Evolutionary conservation across 2,888 invertebrate genomes (phyloP).

Genomic region (Tillus elongatus): DNA sequence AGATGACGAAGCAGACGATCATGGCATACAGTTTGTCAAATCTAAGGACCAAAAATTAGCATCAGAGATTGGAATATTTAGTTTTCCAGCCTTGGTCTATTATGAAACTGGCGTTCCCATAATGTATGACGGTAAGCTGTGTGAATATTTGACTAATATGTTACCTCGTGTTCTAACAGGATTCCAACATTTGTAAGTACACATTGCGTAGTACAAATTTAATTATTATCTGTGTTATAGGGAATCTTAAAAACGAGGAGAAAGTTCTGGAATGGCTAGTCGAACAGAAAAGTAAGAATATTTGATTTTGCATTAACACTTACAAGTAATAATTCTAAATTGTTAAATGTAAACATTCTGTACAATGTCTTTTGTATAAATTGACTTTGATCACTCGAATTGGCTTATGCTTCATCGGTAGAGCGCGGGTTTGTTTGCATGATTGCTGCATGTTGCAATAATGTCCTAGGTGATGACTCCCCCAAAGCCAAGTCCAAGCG

Average conservation of each 20-base stretch:
- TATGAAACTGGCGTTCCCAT: slow-evolving; percentile 90
- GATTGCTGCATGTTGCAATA: slow-evolving; percentile 40
- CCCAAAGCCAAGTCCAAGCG: too few species aligned
- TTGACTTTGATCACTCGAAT: slow-evolving; percentile 2
- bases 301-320: slow-evolving; percentile 32
- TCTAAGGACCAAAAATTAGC: slow-evolving; percentile 84
- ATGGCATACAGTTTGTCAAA: slow-evolving; percentile 89
- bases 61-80: slow-evolving; percentile 84
- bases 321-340: too few species aligned
- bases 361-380: neutral
- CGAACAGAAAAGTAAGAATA: slow-evolving; percentile 91
- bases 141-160: too few species aligned
- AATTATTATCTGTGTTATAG: slow-evolving; percentile 51
- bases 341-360: too few species aligned
- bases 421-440: slow-evolving; percentile 33
- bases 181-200: slow-evolving; percentile 7
- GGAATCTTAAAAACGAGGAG: slow-evolving; percentile 89
- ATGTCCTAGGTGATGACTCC: slow-evolving; percentile 41
- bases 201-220: slow-evolving; percentile 12
- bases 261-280: slow-evolving; percentile 93
- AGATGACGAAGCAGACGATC: slow-evolving; percentile 86
- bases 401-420: slow-evolving; percentile 6
- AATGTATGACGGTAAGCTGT: slow-evolving; percentile 82
- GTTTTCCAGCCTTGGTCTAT: slow-evolving; percentile 85
- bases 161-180: neutral